Conservation (phyloP, 2,113 vertebrate species). For the Microtus oregoni region DNA sequence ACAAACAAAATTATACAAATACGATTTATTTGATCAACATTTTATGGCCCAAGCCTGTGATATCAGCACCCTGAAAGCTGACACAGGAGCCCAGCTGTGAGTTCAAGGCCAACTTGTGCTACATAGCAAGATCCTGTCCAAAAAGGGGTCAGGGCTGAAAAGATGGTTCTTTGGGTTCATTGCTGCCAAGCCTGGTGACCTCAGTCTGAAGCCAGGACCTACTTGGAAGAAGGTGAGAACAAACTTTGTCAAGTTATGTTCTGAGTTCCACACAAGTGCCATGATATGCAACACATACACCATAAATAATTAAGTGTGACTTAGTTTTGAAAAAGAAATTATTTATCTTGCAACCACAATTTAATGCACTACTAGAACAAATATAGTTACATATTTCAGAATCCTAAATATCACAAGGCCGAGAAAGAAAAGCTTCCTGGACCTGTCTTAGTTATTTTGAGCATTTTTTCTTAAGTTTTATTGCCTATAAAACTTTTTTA, state of each 20-base stretch:
- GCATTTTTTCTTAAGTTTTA: not conserved
- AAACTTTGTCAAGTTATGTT: not conserved
- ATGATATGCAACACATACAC: not conserved
- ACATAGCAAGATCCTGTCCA: not conserved
- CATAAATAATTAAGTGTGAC: not conserved
- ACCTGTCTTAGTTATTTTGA: not conserved
- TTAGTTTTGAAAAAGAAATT: not conserved
- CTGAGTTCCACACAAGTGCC: not conserved
- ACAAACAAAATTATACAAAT: not conserved
- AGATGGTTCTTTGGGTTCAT: too few species aligned
- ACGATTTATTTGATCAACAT: not conserved
- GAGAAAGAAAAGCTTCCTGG: not conserved
- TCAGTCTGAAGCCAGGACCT: not conserved
- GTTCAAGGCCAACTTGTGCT: not conserved
- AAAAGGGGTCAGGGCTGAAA: not conserved
- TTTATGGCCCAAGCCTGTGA: not conserved
- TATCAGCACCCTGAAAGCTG: not conserved
- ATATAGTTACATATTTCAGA: not conserved
- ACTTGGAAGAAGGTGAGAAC: not conserved
- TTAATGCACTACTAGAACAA: slow-evolving; percentile 32
- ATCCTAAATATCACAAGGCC: slow-evolving; percentile 37
- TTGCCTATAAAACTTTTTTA: slow-evolving; percentile 23
- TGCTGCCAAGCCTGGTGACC: not conserved
- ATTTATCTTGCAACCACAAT: not conserved
- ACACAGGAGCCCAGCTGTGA: not conserved